These are phyloP conservation scores for Trachops cirrhosus DNA, from an alignment of 2,797 vertebrate species.

Conservation along the genomic window DNA sequence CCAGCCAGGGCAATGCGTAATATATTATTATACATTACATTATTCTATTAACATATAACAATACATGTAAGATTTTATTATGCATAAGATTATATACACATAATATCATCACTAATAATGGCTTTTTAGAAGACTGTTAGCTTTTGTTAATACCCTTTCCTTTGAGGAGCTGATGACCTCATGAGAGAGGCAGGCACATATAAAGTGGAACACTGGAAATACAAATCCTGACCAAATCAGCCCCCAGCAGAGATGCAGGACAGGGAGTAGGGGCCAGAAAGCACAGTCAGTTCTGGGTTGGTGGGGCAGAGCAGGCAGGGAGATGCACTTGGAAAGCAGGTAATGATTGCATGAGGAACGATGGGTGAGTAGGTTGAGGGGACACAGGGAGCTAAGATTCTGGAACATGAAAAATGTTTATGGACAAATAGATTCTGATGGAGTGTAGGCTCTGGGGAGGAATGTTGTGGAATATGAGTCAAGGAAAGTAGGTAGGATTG, in stretches of 20 bases:
- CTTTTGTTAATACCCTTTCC: not conserved
- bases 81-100: not conserved
- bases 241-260: fast-evolving
- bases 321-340: fast-evolving
- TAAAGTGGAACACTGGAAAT: not conserved
- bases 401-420: not conserved
- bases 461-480: not conserved
- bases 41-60: not conserved
- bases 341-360: not conserved
- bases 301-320: not conserved
- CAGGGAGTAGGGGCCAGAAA: not conserved
- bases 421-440: not conserved
- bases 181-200: not conserved
- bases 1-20: not conserved
- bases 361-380: not conserved
- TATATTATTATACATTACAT: not conserved
- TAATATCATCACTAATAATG: not conserved
- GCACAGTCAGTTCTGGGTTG: no score
- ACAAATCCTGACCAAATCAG: not conserved
- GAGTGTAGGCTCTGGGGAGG: not conserved
- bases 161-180: not conserved
- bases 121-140: not conserved
- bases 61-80: not conserved
- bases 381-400: not conserved
- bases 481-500: not conserved